phyloP scores from a whole-genome alignment of 2,113 vertebrate genomes.

The Oceanites oceanicus region DNA sequence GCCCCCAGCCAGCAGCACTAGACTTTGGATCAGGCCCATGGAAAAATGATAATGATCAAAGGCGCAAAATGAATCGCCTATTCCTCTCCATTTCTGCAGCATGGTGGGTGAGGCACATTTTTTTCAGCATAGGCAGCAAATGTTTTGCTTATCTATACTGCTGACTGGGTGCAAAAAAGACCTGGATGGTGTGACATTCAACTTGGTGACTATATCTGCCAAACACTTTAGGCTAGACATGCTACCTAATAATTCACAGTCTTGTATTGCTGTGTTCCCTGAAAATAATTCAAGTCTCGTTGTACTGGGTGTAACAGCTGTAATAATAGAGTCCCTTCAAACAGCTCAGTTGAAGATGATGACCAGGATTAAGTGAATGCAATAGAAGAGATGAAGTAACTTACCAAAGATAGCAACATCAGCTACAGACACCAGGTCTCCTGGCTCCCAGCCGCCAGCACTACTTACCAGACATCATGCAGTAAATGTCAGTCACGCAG shows the following conservation, averaged over 20 bases:
- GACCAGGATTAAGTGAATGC: background rate
- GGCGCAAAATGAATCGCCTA: background rate
- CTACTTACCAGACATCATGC: background rate
- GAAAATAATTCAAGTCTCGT: slow-evolving; percentile 33
- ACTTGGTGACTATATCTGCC: background rate
- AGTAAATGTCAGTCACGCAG: background rate
- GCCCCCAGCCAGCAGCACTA: background rate
- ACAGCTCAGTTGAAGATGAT: slow-evolving; percentile 41
- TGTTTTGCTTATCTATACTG: background rate
- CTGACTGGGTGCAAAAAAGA: background rate
- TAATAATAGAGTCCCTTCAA: slow-evolving; percentile 45
- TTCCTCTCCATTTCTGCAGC: background rate
- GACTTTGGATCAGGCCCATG: background rate
- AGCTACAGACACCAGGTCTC: slow-evolving; percentile 22
- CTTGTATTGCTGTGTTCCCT: background rate
- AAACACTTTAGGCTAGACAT: background rate
- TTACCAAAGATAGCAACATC: slow-evolving; percentile 32
- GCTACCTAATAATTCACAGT: slow-evolving; percentile 16
- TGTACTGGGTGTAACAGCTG: slow-evolving; percentile 23
- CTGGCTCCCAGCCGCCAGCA: background rate
- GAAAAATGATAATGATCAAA: background rate
- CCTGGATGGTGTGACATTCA: background rate
- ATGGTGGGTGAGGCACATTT: background rate
- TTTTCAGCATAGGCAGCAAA: background rate
- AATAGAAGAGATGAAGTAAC: background rate